Evolutionary conservation across 2,113 vertebrate species (phyloP), one percentile per base, ranked within the genome.

Genomic region (Lates calcarifer): DNA sequence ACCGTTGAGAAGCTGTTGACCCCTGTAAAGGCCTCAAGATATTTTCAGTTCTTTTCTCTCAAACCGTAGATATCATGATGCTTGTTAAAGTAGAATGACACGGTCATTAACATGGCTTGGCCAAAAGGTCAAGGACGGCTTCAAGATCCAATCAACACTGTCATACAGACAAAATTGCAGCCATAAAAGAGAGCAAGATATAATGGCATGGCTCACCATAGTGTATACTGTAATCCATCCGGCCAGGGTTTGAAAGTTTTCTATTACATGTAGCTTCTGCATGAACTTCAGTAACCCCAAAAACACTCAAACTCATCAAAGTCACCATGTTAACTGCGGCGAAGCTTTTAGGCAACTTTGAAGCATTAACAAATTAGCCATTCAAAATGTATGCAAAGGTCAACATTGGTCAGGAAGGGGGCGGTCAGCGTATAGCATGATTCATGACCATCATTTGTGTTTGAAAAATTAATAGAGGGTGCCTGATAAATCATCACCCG

Each of bases 381-480:
- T 84, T 89, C 82, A 68, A 81, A 88, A 79, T 65, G 49, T 75
- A 90, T 82, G 84, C 85, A 92, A 89, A 90, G 85, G 90, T 90
- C 89, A 78, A 61, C 67, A 77, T 39, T 80, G 87, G 85, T 84
- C 85, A 79, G 61, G 64, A 86, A 79, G 57, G 76, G 83, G 84
- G 79, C 79, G 74, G 89, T 69, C 86, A 81, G 77, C 20, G 12
- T 61, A 62, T 51, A 64, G 72, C 76, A 74, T 89, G 92, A 94
- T 91, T 94, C 93, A 93, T 91, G 83, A 85, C 82, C 58, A 63
- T 92, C 85, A 94, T 93, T 92, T 90, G 79, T 77, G 70, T 73
- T 88, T 89, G 89, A 92, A 83, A 91, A 92, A 92, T 90, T 63
- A 87, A 91, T 87, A 76, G 66, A 49, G 45, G 64, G 28, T 12